Evolutionary conservation across 2,888 invertebrate genomes (phyloP), one percentile per base, ranked within the genome.

Genomic region (Drosophila macrospina): DNA sequence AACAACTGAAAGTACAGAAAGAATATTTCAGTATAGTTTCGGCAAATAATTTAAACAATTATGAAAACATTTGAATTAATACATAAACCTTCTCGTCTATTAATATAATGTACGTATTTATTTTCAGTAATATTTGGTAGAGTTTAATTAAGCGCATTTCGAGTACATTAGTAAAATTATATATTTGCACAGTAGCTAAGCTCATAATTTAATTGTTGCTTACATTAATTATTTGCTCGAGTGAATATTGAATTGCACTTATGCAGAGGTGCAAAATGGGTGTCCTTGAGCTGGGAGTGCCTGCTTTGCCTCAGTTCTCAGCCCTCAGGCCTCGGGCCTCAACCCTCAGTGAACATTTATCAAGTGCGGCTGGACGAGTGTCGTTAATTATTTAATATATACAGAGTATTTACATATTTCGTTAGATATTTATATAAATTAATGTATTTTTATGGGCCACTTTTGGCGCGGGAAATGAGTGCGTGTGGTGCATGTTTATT

Each of bases 401-500:
- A 48, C 8, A 42, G 32, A 16, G 0, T 42, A 30, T 15, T 11
- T 34, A 48, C 8, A 42, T 34, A 37, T 20, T 34, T 30, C 16
- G 26, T 15, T 30, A 26, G 24, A 42, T 34, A 54, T 30, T 42
- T 39, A 59, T 15, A 51, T 44, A 20, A 30, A 44, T 50, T 34
- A 54, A 39, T 48, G 32, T 55, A 45, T 57, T 30, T 59, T 28
- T 36, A 24, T 54, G 28, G 28, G 24, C 47, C 47, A 44, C 20
- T 57, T 61, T 51, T 51, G 15, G 28, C 60, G 57, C 39, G 48
- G 59, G 61, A 78, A 62, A 63, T 78, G 63, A 72, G 68, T 76
- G 65, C 48, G 65, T 73, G 69, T 56, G 41, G 28, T 57, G 16
- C 55, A 56, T 71, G 81, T 80, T 86, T 86, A 80, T 81, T 80